These are phyloP conservation scores for Parazoanthus swiftii DNA, from an alignment of 92 coral and sea anemone genomes.

Conservation along the genomic window DNA sequence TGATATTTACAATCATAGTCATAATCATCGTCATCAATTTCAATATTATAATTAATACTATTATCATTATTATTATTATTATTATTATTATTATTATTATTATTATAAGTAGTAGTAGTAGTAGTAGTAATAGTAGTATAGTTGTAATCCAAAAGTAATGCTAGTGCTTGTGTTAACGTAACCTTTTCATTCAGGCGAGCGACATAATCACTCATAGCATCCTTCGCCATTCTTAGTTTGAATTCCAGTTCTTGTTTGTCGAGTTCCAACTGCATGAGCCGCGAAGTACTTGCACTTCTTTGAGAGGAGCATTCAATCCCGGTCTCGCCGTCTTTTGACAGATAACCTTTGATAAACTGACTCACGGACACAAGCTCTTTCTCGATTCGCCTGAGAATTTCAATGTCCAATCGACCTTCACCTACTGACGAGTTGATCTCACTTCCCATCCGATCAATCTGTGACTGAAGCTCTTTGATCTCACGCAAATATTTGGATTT, in stretches of 20 bases:
- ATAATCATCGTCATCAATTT: too few relatives aligned
- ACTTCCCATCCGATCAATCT: conserved; percentile 65
- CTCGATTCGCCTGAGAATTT: conserved; percentile 69
- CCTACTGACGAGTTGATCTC: conserved; percentile 55
- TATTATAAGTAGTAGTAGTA: too few relatives aligned
- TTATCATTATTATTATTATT: too few relatives aligned
- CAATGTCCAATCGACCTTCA: conserved; percentile 54
- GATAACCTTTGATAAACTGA: conserved; percentile 68
- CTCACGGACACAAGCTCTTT: conserved; percentile 73
- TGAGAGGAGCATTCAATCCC: conserved; percentile 46
- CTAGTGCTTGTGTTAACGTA: not conserved
- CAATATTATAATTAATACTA: too few relatives aligned
- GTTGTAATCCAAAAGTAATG: too few relatives aligned
- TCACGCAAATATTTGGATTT: conserved; percentile 53
- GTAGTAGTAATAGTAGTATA: too few relatives aligned
- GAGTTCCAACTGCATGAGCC: conserved; percentile 67
- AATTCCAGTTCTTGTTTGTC: conserved; percentile 86
- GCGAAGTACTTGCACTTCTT: conserved; percentile 41
- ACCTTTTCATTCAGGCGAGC: conserved; percentile 83
- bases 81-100: too few relatives aligned
- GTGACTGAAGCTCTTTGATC: conserved; percentile 67
- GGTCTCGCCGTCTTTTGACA: conserved; percentile 50
- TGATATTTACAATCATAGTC: too few relatives aligned
- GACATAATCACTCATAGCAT: conserved; percentile 85
- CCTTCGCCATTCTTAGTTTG: conserved; percentile 75